Evolutionary conservation across 53 echinoderm and acorn worm genomes (phyloP), one percentile per base, ranked within the genome.

Genomic region (Patiria pectinifera): DNA sequence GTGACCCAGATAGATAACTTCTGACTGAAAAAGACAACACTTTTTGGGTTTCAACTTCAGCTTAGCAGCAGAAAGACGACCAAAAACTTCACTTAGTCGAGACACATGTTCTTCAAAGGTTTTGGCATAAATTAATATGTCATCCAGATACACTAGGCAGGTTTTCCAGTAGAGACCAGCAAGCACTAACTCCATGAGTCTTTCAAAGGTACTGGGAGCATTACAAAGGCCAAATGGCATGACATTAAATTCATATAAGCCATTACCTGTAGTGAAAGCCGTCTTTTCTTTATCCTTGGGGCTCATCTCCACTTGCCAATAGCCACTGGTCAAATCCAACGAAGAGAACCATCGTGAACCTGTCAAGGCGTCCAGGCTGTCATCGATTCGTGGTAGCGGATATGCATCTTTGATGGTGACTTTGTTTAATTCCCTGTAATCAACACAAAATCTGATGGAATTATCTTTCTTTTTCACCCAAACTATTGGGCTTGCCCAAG

Each of bases 241-340:
- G 25, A 76, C 77, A 62, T 83, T 76, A 72, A 86, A 94, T 71
- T 94, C 84, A 25, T 80, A 91, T 0, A 92, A 83, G 11, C 92
- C 95, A 16, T 59, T 35, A 9, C 83, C 76, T 61, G 92, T 89
- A 3, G 92, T 81, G 69, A 89, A 95, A 19, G 95, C 92, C 11
- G 92, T 94, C 74, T 92, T 89, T 13, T 58, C 25, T 25, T 79
- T 76, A 83, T 94, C 84, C 15, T 62, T 23, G 11, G 89, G 76
- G 16, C 18, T n/a, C 45, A 91, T 24, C 24, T 80, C 86, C 8
- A 91, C 91, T 19, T 90, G 88, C 92, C 91, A 91, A 21, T 95
- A 95, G 2, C 93, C 91, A 53, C 87, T 86, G 4, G 95, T 85
- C 45, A 94, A 71, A 72, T 95, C 95, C 18, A 95, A 45, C 2